These are phyloP conservation scores for Macrochelys suwanniensis DNA, from an alignment of 2,797 vertebrate genomes.

Conservation along the genomic window DNA sequence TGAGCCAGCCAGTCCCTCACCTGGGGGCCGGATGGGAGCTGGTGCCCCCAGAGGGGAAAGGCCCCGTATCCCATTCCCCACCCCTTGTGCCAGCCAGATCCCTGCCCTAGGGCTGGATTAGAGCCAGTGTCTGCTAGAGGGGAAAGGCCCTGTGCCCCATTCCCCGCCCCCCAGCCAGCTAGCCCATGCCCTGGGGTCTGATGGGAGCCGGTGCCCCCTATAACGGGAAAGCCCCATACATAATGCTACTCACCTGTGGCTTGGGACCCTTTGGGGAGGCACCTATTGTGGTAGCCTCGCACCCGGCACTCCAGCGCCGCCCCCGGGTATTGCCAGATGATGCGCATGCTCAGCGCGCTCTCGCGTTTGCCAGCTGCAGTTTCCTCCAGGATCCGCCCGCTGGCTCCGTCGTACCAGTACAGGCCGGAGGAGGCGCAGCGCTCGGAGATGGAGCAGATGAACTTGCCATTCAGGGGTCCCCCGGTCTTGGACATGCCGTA, in stretches of 20 bases:
- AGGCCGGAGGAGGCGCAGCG: background rate
- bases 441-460: fast-evolving
- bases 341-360: fast-evolving
- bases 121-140: background rate
- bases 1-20: too few relatives aligned
- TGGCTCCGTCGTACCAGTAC: background rate
- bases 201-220: too few relatives aligned
- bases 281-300: background rate
- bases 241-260: background rate
- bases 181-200: too few relatives aligned
- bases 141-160: too few relatives aligned
- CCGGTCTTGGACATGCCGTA: fast-evolving
- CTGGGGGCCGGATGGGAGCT: too few relatives aligned
- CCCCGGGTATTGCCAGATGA: background rate
- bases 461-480: fast-evolving
- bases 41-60: too few relatives aligned
- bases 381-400: fast-evolving
- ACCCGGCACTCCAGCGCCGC: background rate
- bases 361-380: fast-evolving
- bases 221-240: background rate
- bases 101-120: background rate
- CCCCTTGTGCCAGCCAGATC: too few relatives aligned
- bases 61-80: too few relatives aligned
- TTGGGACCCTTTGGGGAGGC: background rate
- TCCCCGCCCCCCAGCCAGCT: background rate